A percentile compares a stretch with the other conserved stretches of the same genome.
phyloP scores from a whole-genome alignment of 1,140 invertebrate genomes.

The Rhyacophila brunnea region DNA sequence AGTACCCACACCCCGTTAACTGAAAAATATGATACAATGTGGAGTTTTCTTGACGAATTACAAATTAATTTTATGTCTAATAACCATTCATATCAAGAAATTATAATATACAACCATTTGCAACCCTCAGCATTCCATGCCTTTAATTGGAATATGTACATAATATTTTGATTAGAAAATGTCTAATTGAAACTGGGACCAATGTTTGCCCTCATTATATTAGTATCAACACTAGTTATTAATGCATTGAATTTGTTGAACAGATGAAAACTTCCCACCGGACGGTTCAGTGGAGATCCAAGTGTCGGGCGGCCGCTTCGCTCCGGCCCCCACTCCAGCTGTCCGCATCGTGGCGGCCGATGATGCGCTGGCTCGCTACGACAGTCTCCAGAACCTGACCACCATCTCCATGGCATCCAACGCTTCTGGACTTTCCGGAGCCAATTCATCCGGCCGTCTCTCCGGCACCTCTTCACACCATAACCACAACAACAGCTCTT shows the following conservation, averaged over 20 bases:
- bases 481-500: neutral
- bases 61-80: too few relatives aligned
- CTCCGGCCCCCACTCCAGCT: constrained; percentile 69
- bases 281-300: constrained; percentile 83
- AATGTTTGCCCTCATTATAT: too few relatives aligned
- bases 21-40: too few relatives aligned
- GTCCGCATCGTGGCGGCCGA: constrained; percentile 64
- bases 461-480: neutral
- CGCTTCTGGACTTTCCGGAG: neutral
- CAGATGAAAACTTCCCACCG: constrained; percentile 64
- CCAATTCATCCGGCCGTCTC: neutral
- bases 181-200: too few relatives aligned
- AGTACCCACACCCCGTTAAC: too few relatives aligned
- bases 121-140: too few relatives aligned
- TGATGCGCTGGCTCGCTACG: constrained; percentile 74
- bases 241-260: constrained; percentile 22
- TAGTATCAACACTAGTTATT: too few relatives aligned
- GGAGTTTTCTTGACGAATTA: too few relatives aligned
- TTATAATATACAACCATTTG: too few relatives aligned
- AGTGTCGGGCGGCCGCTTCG: constrained; percentile 57
- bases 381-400: constrained; percentile 78
- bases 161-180: too few relatives aligned
- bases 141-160: too few relatives aligned
- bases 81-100: too few relatives aligned
- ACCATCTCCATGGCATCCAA: constrained; percentile 6